Evolutionary conservation across 2,797 vertebrate genomes (phyloP).

Genomic region (Pelobates cultripes): DNA sequence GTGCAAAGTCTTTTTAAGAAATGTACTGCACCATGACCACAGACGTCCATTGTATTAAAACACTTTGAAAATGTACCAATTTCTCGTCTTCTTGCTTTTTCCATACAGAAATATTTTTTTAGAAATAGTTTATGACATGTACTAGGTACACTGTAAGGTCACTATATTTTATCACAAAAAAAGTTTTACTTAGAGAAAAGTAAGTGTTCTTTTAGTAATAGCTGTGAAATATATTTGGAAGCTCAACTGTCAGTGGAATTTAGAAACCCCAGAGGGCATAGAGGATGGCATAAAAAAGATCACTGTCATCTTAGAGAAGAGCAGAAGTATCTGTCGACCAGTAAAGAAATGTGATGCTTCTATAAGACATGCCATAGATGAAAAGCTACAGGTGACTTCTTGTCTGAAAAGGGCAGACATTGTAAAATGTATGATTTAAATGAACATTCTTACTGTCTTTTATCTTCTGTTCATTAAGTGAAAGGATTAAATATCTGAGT

Average conservation of each 20-base stretch:
- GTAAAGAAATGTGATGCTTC: no score
- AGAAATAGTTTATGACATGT: neutral
- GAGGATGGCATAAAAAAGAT: neutral
- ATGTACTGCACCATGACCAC: neutral
- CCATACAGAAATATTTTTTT: neutral
- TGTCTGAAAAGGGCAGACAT: no score
- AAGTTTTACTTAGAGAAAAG: neutral
- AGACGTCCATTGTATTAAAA: neutral
- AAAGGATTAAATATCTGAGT: no score
- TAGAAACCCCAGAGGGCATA: neutral
- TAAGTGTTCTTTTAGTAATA: neutral
- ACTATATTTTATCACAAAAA: neutral
- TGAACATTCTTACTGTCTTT: no score
- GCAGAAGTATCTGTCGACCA: no score
- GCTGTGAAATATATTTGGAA: neutral
- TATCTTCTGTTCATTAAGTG: no score
- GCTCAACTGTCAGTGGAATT: neutral
- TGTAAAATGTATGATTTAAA: no score
- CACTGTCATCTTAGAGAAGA: no score
- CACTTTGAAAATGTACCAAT: conserved; percentile 13
- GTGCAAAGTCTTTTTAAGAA: neutral
- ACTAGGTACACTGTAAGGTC: neutral
- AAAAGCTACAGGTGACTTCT: no score
- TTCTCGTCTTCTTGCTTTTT: neutral
- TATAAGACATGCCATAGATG: no score